Conservation (phyloP, 2,113 vertebrate genomes). For the Centropus bengalensis region DNA sequence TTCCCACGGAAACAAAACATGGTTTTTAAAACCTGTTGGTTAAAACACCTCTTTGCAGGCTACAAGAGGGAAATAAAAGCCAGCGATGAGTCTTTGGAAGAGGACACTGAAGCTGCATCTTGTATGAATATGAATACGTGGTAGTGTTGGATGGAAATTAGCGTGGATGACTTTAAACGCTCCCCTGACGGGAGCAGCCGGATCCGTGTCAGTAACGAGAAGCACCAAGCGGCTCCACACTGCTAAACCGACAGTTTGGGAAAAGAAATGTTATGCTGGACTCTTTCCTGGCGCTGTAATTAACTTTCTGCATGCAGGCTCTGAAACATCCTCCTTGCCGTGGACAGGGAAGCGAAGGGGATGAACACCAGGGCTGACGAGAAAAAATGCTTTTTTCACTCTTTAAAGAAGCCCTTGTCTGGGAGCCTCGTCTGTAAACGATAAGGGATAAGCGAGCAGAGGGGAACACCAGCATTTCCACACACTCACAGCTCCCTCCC, state of each 20-base stretch:
- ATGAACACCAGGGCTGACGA: background rate
- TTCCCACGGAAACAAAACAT: background rate
- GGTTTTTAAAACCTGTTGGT: background rate
- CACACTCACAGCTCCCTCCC: background rate
- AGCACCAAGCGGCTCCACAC: constrained; percentile 11
- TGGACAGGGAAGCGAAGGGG: background rate
- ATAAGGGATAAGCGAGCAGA: background rate
- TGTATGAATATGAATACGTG: background rate
- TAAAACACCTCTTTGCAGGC: background rate
- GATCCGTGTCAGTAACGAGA: background rate
- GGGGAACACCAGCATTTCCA: background rate
- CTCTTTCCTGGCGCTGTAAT: constrained; percentile 20
- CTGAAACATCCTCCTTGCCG: background rate
- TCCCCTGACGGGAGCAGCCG: background rate
- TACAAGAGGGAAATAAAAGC: background rate
- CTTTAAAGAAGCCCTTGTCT: background rate
- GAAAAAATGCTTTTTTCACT: background rate
- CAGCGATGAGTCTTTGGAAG: background rate
- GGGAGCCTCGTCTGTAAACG: background rate
- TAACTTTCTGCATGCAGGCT: background rate
- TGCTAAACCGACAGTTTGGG: constrained; percentile 41
- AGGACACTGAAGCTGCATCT: background rate
- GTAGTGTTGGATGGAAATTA: background rate
- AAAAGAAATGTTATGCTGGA: constrained; percentile 33
- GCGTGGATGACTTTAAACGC: background rate